A percentile compares a stretch with the other conserved stretches of the same genome.
Evolutionary conservation across 2,888 invertebrate species (phyloP).

Genomic region (Tridacna crocea): DNA sequence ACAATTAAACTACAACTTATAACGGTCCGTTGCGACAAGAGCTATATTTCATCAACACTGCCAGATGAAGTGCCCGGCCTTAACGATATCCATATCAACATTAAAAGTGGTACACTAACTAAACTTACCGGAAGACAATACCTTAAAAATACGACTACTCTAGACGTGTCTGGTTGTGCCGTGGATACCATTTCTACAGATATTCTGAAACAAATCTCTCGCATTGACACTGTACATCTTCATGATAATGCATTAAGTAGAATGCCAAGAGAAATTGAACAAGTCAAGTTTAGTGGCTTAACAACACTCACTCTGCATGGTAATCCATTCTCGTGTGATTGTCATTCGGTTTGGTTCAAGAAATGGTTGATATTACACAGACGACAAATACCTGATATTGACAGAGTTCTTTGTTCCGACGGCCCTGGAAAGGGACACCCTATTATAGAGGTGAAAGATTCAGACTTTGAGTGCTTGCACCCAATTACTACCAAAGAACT

Average conservation of each 20-base stretch:
- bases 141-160: conserved; percentile 35
- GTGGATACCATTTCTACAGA: conserved; percentile 34
- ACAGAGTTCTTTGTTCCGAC: conserved; percentile 37
- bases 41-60: background rate
- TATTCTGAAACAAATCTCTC: conserved; percentile 33
- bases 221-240: conserved; percentile 38
- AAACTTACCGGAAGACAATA: conserved; percentile 39
- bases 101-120: conserved; percentile 43
- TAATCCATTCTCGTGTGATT: conserved; percentile 68
- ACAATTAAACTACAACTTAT: conserved; percentile 28
- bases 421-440: conserved; percentile 28
- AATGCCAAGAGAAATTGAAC: conserved; percentile 52
- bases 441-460: conserved; percentile 32
- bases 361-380: conserved; percentile 56
- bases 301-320: conserved; percentile 35
- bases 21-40: conserved; percentile 22
- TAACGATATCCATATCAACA: conserved; percentile 7
- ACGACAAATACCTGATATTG: conserved; percentile 22
- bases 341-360: conserved; percentile 68
- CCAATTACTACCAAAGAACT: background rate
- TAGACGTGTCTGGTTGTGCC: conserved; percentile 53
- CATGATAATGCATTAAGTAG: conserved; percentile 50
- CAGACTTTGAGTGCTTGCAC: conserved; percentile 29
- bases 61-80: conserved; percentile 24
- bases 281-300: conserved; percentile 31